Conservation (phyloP, 2,797 vertebrate species). For the Ataeniobius toweri region DNA sequence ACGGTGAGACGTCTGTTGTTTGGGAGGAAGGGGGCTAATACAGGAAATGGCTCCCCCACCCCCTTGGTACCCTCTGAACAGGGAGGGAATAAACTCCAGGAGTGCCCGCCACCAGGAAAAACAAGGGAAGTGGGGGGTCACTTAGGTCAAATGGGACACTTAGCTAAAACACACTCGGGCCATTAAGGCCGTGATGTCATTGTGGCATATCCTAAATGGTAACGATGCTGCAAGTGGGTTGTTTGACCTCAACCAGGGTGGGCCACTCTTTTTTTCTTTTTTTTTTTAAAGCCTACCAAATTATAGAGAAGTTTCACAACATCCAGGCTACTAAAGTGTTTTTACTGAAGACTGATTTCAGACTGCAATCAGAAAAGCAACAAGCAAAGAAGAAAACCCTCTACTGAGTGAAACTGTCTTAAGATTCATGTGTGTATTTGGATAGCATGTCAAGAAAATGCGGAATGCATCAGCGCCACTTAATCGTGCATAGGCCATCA, state of each 20-base stretch:
- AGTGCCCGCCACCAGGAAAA: slow-evolving; percentile 54
- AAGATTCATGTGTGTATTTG: slow-evolving; percentile 15
- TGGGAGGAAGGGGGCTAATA: slow-evolving; percentile 40
- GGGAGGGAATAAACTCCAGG: slow-evolving; percentile 55
- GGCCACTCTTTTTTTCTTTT: slow-evolving; percentile 26
- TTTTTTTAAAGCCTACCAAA: slow-evolving; percentile 46
- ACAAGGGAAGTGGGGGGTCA: slow-evolving; percentile 50
- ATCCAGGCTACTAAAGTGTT: not conserved
- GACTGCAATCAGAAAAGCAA: not conserved
- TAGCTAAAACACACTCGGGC: slow-evolving; percentile 47
- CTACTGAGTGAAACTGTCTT: not conserved
- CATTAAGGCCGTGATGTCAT: slow-evolving; percentile 40
- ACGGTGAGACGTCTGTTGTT: slow-evolving; percentile 62
- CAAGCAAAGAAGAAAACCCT: not conserved
- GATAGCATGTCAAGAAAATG: slow-evolving; percentile 16
- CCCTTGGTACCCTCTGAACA: slow-evolving; percentile 17
- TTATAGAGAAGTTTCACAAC: slow-evolving; percentile 31
- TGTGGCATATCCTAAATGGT: slow-evolving; percentile 9
- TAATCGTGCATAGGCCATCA: not conserved
- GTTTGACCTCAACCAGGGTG: slow-evolving; percentile 41
- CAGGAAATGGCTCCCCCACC: slow-evolving; percentile 55
- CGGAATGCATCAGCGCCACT: not conserved
- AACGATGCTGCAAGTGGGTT: slow-evolving; percentile 21
- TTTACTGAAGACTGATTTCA: not conserved
- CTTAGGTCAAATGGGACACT: slow-evolving; percentile 63